phyloP scores from a whole-genome alignment of 2,113 vertebrate genomes.

The Abramis brama region DNA sequence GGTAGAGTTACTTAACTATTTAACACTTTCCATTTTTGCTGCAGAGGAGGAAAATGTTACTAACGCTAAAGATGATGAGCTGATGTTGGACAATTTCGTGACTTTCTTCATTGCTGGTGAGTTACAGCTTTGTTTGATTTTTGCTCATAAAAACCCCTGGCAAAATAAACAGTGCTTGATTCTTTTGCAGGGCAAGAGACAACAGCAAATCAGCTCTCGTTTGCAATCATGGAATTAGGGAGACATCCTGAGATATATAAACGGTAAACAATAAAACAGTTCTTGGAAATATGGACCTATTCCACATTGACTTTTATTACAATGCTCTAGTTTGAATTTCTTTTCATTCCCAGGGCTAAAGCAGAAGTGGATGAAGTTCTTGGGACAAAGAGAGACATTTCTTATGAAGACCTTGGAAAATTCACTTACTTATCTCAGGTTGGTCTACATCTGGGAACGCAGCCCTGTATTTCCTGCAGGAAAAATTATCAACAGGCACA shows the following conservation, averaged over 20 bases:
- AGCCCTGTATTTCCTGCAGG: no score
- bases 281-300: background rate
- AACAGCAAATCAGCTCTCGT: constrained; percentile 85
- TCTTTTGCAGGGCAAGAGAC: constrained; percentile 86
- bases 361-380: constrained; percentile 88
- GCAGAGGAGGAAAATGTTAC: constrained; percentile 75
- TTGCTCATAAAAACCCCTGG: background rate
- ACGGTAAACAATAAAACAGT: constrained; percentile 78
- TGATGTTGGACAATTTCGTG: constrained; percentile 90
- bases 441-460: constrained; percentile 19
- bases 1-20: background rate
- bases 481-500: no score
- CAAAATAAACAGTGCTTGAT: background rate
- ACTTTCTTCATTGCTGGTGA: constrained; percentile 92
- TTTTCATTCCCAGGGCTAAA: constrained; percentile 71
- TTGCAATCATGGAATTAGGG: constrained; percentile 86
- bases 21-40: constrained; percentile 14
- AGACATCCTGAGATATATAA: constrained; percentile 85
- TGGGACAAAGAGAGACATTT: constrained; percentile 84
- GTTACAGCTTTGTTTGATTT: constrained; percentile 43
- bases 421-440: constrained; percentile 89
- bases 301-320: background rate
- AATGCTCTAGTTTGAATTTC: background rate
- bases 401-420: constrained; percentile 85
- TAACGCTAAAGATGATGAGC: constrained; percentile 80